Base-by-base conservation (phyloP, 2,797 vertebrate genomes). In the Oreochromis grahami region DNA sequence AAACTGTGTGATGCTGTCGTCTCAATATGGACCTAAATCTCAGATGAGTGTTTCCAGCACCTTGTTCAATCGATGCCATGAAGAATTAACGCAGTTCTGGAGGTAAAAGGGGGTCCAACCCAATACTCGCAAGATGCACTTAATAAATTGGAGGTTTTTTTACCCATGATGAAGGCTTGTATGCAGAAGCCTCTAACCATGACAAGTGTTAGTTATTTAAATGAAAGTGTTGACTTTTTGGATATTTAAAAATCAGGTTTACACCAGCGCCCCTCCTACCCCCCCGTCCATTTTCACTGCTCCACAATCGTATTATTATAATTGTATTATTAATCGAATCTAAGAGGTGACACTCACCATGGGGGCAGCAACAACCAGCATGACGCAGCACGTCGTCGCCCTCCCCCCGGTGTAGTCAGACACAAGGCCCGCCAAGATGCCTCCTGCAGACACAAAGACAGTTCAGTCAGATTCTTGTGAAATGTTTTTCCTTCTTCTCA, bases 311-410 rank as follows among this genome's bases (percentile, higher is more conserved):
- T 36, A 11, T 17, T 51, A 50, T 11, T 32, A 34, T 17, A 65
- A 43, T 58, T 5, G 1, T 36, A 11, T 17, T 51, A 58, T 11
- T 32, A 29, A 55, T 52, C 8, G 65, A 15, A 43, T 8, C 7
- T 38, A 8, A 76, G n/a, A 14, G 6, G 10, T 17, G 38, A 45
- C 11, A 89, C 97, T 86, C 87, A 99, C 98, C 98, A 98, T 97
- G 6, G 99, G 99, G 24, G 98, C 99, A 0, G 98, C 98, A 2
- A 91, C 0, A 1, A 98, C 88, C 79, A 99, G 91, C 98, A 99
- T 99, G 91, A 96, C 85, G 0, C 96, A 97, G 94, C 99, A 99
- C 0, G 98, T 99, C 36, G 97, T 97, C 8, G 98, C 99, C 83
- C 98, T 96, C 41, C 97, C 97, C 0, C 96, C 97, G 0, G 95